Evolutionary conservation across 2,888 invertebrate species (phyloP).

Genomic region (Icerya purchasi): DNA sequence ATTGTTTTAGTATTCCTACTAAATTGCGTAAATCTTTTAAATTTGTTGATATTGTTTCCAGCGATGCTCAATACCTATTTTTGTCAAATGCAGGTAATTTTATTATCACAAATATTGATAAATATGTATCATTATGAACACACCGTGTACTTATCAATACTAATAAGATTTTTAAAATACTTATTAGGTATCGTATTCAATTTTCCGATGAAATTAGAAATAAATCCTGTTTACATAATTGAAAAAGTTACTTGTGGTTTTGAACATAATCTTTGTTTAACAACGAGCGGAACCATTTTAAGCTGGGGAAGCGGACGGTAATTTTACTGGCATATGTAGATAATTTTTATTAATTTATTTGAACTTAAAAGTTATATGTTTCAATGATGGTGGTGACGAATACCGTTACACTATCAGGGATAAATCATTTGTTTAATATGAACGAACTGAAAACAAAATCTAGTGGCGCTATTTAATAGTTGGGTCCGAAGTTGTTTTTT

Average conservation of each 20-base stretch:
- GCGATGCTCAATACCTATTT: slow-evolving; percentile 29
- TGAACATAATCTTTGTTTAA: slow-evolving; percentile 55
- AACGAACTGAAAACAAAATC: too few species aligned
- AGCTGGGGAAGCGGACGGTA: slow-evolving; percentile 70
- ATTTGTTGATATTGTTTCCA: slow-evolving; percentile 27
- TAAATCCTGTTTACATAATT: slow-evolving; percentile 32
- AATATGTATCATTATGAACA: background rate
- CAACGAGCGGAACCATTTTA: slow-evolving; percentile 47
- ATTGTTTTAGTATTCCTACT: slow-evolving; percentile 13
- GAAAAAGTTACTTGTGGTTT: slow-evolving; percentile 49
- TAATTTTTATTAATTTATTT: too few species aligned
- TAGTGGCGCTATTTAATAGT: too few species aligned
- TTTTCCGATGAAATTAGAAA: slow-evolving; percentile 36
- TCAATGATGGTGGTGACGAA: too few species aligned
- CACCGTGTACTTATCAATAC: background rate
- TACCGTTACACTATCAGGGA: too few species aligned
- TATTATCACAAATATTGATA: too few species aligned
- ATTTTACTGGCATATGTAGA: too few species aligned
- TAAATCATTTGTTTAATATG: too few species aligned
- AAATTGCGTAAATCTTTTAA: slow-evolving; percentile 15
- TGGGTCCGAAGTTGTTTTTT: too few species aligned
- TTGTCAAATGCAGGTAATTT: slow-evolving; percentile 23
- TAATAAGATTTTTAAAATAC: slow-evolving; percentile 1
- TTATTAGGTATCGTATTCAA: slow-evolving; percentile 34
- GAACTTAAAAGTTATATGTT: too few species aligned